Evolutionary conservation across 2,888 invertebrate species (phyloP).

Genomic region (Troides aeacus): DNA sequence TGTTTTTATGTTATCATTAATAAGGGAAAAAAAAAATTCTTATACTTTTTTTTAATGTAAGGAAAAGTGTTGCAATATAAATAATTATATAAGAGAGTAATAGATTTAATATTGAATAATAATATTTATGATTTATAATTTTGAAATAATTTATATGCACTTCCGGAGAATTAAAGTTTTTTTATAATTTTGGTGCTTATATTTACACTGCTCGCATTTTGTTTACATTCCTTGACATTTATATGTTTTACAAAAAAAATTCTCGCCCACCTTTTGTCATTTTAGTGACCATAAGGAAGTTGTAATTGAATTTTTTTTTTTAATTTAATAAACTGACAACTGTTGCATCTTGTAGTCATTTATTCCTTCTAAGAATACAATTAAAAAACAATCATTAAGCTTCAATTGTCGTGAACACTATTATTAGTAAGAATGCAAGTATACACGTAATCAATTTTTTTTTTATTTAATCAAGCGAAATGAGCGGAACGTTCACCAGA

Average conservation of each 20-base stretch:
- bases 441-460: too few relatives aligned
- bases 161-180: conserved; percentile 1
- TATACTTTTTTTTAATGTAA: conserved; percentile 37
- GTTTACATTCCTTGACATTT: conserved; percentile 30
- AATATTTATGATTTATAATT: neutral
- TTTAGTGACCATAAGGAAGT: conserved; percentile 32
- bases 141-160: conserved; percentile 16
- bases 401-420: too few relatives aligned
- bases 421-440: too few relatives aligned
- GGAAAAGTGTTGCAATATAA: conserved; percentile 21
- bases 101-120: conserved; percentile 1
- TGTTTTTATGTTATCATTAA: conserved; percentile 1
- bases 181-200: conserved; percentile 18
- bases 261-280: conserved; percentile 22
- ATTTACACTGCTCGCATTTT: conserved; percentile 23
- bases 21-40: neutral
- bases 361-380: neutral
- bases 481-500: too few relatives aligned
- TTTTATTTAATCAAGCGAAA: too few relatives aligned
- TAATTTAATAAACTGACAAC: conserved; percentile 33
- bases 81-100: conserved; percentile 28
- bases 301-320: conserved; percentile 25
- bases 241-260: neutral
- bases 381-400: neutral
- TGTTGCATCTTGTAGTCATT: neutral